These are phyloP conservation scores for Cactoblastis cactorum DNA, from an alignment of 2,888 invertebrate genomes.

Conservation along the genomic window DNA sequence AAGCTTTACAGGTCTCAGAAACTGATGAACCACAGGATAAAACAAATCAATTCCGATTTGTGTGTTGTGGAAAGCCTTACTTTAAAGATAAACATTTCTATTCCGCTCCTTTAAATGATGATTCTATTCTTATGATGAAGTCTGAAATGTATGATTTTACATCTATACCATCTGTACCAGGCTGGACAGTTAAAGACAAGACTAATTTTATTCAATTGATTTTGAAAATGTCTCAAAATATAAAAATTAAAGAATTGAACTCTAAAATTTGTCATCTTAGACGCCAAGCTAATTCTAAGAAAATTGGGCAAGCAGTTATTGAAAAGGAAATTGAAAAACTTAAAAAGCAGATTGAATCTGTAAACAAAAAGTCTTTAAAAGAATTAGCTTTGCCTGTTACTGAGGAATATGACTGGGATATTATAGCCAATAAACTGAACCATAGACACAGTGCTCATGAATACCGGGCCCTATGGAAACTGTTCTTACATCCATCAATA, in stretches of 20 bases:
- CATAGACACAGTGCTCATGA: constrained; percentile 81
- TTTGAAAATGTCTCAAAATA: constrained; percentile 48
- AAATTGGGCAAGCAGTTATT: constrained; percentile 7
- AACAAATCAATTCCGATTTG: constrained; percentile 41
- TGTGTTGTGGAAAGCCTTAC: constrained; percentile 79
- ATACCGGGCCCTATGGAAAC: constrained; percentile 85
- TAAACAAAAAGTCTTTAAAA: constrained; percentile 37
- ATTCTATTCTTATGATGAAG: constrained; percentile 65
- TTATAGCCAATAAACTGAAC: constrained; percentile 64
- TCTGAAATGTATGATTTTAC: constrained; percentile 67
- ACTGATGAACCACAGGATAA: constrained; percentile 20
- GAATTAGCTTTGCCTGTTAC: constrained; percentile 52
- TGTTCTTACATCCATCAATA: constrained; percentile 83
- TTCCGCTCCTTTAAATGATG: constrained; percentile 79
- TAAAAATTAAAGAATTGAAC: constrained; percentile 34
- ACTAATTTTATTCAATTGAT: constrained; percentile 70
- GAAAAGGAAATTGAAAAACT: constrained; percentile 30
- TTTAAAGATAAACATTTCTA: constrained; percentile 82
- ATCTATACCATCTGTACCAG: constrained; percentile 55
- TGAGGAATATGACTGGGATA: constrained; percentile 80
- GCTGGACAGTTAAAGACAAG: constrained; percentile 81
- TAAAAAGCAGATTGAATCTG: constrained; percentile 32
- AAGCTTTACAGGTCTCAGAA: constrained; percentile 19
- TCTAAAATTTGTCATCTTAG: constrained; percentile 37
- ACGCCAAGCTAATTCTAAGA: constrained; percentile 24